Base-by-base conservation (phyloP, 2,888 invertebrate species). In the Cinara cedri region DNA sequence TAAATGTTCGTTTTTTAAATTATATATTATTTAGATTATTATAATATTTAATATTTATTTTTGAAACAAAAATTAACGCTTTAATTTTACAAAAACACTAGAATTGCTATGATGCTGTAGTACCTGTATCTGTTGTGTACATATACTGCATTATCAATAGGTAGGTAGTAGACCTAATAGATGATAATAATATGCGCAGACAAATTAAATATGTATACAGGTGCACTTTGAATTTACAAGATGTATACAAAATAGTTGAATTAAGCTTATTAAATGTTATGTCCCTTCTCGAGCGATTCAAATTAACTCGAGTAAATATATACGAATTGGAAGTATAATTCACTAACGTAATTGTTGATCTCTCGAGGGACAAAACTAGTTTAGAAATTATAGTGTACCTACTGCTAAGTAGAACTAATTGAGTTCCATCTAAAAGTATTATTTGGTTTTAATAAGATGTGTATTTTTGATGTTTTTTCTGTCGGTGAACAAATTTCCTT, bases 221-320 rank as follows among this genome's bases (percentile, higher is more conserved):
- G n/a, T 34, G 19, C 46, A 70, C 19, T 19, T 62, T 72, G n/a
- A 4, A 34, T 19, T 19, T 19, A 4, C n/a, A 2, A 46, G 26
- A 62, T 62, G 26, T 49, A 72, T 72, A 49, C 19, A 62, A 62
- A 34, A 13, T 13, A 62, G 26, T 60, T 62, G 19, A 34, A 62
- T 72, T 19, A 49, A 49, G 60, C 21, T 26, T 62, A 60, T 72
- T 72, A 26, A 49, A 62, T 26, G 60, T 72, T 26, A 34, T 34
- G 34, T 26, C 26, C 26, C 46, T 60, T 60, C 60, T 49, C 44
- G 21, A 42, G 34, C 42, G 65, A 42, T 42, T 42, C 54, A n/a
- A 54, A 75, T 72, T 42, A 75, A 75, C 65, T 54, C 54, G 21
- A 44, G 42, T 26, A 72, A 34, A 62, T 75, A 65, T 44, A 65